A percentile compares a stretch with the other conserved stretches of the same genome.
Conservation (phyloP, 2,888 invertebrate species). For the Dryadula phaetusa region DNA sequence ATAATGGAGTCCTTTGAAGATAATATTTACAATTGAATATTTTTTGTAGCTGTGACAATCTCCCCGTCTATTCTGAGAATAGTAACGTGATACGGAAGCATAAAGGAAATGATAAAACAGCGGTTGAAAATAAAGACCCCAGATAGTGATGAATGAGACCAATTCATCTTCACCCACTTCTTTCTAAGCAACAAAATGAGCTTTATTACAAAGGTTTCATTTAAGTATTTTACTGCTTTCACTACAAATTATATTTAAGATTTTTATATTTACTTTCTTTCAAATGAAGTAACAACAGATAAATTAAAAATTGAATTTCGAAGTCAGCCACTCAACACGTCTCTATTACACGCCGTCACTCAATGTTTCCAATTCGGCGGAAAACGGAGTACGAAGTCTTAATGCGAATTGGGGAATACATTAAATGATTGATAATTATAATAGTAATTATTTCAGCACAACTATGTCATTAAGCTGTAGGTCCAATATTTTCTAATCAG, state of each 20-base stretch:
- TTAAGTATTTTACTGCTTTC: not conserved
- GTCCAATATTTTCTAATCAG: no score
- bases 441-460: no score
- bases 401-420: no score
- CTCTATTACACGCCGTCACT: no score
- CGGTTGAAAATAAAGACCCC: slow-evolving; percentile 34
- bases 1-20: slow-evolving; percentile 32
- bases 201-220: slow-evolving; percentile 6
- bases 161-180: slow-evolving; percentile 36
- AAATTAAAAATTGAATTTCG: no score
- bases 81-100: slow-evolving; percentile 37
- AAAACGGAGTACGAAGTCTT: no score
- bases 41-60: slow-evolving; percentile 27
- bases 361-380: no score
- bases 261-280: not conserved
- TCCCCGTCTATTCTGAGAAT: slow-evolving; percentile 15
- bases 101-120: slow-evolving; percentile 38
- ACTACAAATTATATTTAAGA: not conserved
- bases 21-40: slow-evolving; percentile 30
- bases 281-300: not conserved
- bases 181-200: slow-evolving; percentile 6
- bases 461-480: no score
- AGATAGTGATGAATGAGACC: slow-evolving; percentile 39
- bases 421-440: no score
- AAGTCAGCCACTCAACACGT: no score